Evolutionary conservation across 2,888 invertebrate species (phyloP), one percentile per base, ranked within the genome.

Genomic region (Ischnura elegans): DNA sequence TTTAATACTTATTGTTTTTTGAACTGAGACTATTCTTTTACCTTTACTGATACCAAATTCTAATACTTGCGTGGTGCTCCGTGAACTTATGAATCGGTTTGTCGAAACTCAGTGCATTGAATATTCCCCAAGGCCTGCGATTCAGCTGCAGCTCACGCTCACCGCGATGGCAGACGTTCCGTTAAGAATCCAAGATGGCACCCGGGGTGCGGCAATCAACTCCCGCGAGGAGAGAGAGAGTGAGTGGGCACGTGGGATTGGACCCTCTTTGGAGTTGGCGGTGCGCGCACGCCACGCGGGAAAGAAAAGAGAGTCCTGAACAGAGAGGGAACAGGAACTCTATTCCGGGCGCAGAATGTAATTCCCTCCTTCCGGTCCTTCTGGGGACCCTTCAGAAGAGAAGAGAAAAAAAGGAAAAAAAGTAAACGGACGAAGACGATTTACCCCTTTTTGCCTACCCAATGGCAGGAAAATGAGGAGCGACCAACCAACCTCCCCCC

Each of bases 341-440:
- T 36, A 45, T 86, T 86, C 86, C 86, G 86, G 46, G 45, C 46
- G 43, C 46, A 87, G 87, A 51, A 55, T 61, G 90, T 90, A 90
- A 90, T 61, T 90, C 90, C 61, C 90, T 61, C 90, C 61, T 90
- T 90, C 90, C 90, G 90, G 90, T 43, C 87, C 87, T 87, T 47
- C n/a, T 19, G 51, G 51, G 51, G 86, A n/a, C 43, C 46, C 86
- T 86, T 86, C 86, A 45, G 42, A n/a, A n/a, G n/a, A n/a, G n/a
- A n/a, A n/a, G n/a, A n/a, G n/a, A n/a, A n/a, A 51, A 51, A 6
- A 51, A 51, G 13, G 13, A 47, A 47, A 47, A 8, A 51, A 86
- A 87, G 87, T 55, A 55, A 61, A 90, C 90, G 90, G 61, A 55
- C 87, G 29, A 47, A 5, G 8, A 2, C 51, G 16, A 2, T n/a